Evolutionary conservation across 2,113 vertebrate genomes (phyloP), one percentile per base, ranked within the genome.

Genomic region (Dinomys branickii): DNA sequence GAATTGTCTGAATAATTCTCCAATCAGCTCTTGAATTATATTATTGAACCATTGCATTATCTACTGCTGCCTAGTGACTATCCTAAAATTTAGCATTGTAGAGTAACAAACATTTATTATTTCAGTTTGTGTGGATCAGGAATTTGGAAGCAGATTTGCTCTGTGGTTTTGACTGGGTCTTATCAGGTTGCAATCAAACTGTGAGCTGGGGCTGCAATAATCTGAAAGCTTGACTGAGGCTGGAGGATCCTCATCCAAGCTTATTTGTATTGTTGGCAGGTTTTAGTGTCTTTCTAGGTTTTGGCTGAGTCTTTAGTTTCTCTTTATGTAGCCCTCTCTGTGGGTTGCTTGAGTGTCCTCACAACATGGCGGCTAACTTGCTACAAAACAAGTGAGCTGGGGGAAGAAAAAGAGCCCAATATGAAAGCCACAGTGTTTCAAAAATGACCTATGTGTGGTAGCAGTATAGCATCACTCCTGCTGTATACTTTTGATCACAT

Each of bases 71-170:
- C 5, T 85, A 61, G 50, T 22, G 54, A 75, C 81, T 82, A 75
- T 81, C 75, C 50, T 44, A 90, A 71, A 85, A 77, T 14, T 77
- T 61, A 88, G 35, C 81, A 88, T 24, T 56, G 41, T 41, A 69
- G 73, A 81, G 50, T 30, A 52, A 61, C 71, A 77, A 77, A 93
- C 1, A 30, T 41, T 91, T 44, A 91, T 63, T 47, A 63, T 86
- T 77, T 94, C 88, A 0, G 73, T 94, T 95, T 95, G 54, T 65
- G 59, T 80, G 54, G 44, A 50, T 69, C 33, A 83, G 52, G 77
- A 86, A 73, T 65, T 58, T 19, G 52, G 59, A 61, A 26, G 33
- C n/a, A 63, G 71, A 54, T 88, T 35, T 91, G 71, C 33, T n/a
- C 71, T n/a, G 9, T 80, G 33, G 16, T 73, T 69, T 50, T 69